Evolutionary conservation across 2,888 invertebrate species (phyloP), one percentile per base, ranked within the genome.

Genomic region (Erebia ligea): DNA sequence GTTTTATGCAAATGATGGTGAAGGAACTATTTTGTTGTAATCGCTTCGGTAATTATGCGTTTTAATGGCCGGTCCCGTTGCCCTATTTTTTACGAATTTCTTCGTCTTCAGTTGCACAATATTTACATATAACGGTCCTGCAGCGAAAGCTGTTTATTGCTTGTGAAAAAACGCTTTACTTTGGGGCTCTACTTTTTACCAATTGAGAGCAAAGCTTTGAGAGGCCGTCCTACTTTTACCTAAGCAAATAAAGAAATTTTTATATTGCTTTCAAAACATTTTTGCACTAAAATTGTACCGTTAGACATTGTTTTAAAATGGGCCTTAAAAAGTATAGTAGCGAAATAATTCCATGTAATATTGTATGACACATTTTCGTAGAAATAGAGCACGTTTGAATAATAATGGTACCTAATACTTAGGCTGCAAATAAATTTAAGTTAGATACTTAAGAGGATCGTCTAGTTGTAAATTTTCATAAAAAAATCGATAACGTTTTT

Each of bases 161-260:
- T 73, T 74, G 69, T 74, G 78, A 74, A 77, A 71, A 78, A 77
- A 70, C 72, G 82, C 79, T 83, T 86, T 81, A 87, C 79, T 84
- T 88, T 86, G 80, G 86, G 84, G 90, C 67, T 89, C 90, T 83
- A 91, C 87, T 92, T 92, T 92, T 92, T 92, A 92, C 86, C 81
- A 82, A 88, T 88, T 82, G 74, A 79, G 87, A 80, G 86, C 88
- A 86, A 83, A 82, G 78, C 78, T 77, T 82, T 83, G 80, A 78
- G 71, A 76, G 76, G 77, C 78, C 74, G 77, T 67, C 78, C 73
- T 75, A 81, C 81, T 84, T 81, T 84, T 83, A 80, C 85, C 82
- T 82, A 83, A 78, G 84, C 85, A 89, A 90, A 89, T 88, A 88
- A 86, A 89, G 89, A 90, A 76, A 91, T 88, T 81, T 82, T 81